phyloP scores from a whole-genome alignment of 2,888 invertebrate genomes.

The Mesorhabditis sp. region DNA sequence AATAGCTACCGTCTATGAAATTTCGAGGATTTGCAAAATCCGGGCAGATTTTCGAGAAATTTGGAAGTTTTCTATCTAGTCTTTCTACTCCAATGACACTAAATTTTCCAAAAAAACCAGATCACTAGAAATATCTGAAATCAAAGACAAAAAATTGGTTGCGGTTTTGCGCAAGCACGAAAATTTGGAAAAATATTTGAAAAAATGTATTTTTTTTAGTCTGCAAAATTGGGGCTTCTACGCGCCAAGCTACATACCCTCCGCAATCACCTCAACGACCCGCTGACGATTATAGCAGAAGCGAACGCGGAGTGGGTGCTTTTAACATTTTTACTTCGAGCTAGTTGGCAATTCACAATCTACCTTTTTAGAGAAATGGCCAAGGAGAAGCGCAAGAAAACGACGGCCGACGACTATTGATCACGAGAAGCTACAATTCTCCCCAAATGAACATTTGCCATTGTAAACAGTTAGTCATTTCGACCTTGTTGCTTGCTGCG shows the following conservation, averaged over 20 bases:
- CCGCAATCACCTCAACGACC: slow-evolving; percentile 27
- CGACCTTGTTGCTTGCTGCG: too few species aligned
- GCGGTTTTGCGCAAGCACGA: background rate
- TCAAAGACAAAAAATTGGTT: background rate
- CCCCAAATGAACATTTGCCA: too few species aligned
- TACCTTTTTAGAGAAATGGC: too few species aligned
- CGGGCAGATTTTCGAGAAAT: too few species aligned
- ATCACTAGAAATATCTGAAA: background rate
- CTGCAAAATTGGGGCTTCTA: slow-evolving; percentile 28
- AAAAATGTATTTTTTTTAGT: slow-evolving; percentile 16
- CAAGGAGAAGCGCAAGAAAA: too few species aligned
- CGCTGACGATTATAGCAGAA: slow-evolving; percentile 19
- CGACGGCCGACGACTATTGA: too few species aligned
- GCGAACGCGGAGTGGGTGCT: background rate
- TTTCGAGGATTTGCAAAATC: too few species aligned
- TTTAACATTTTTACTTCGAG: too few species aligned
- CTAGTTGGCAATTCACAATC: too few species aligned
- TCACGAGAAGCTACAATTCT: too few species aligned
- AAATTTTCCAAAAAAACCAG: slow-evolving; percentile 2
- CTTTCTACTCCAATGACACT: background rate
- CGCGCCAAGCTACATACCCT: slow-evolving; percentile 30
- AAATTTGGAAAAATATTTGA: background rate
- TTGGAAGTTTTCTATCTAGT: too few species aligned
- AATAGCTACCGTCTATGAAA: background rate
- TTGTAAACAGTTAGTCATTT: too few species aligned